Evolutionary conservation across 2,888 invertebrate genomes (phyloP), one percentile per base, ranked within the genome.

Genomic region (Aspidapion aeneum): DNA sequence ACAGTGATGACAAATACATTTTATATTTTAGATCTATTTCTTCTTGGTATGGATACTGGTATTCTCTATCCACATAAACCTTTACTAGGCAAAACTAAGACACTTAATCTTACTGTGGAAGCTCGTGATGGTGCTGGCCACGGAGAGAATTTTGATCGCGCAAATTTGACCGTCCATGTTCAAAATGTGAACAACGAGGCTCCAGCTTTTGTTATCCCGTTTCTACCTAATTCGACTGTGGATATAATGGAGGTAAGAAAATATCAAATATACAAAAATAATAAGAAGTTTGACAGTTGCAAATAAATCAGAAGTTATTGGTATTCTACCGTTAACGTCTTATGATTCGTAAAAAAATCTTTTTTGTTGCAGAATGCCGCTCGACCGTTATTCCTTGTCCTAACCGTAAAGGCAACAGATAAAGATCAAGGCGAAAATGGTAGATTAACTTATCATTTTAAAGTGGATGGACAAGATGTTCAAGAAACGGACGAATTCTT

Each of bases 351-450:
- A 19, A 52, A 9, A 12, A 48, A 9, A 48, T 48, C 49, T 48
- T 48, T n/a, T 12, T 48, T 48, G 49, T 48, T 48, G 9, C 49
- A 48, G 90, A 92, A 91, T 71, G 87, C 89, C 58, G 90, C 90
- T 0, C 86, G 88, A 69, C 85, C 88, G 1, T 89, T 90, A 73
- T 90, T 89, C 75, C 80, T 93, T 1, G 87, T 96, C 65, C 87
- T 94, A 75, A 91, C 90, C 1, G 90, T 95, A 0, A 88, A 89
- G 74, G 96, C 96, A 0, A 84, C 84, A 0, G 96, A 96, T 75
- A 86, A 87, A 69, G 95, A 96, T 75, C 83, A 85, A 0, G 94
- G 93, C 1, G 90, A 91, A 69, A 94, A 93, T 77, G 95, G 95
- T 0, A 83, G 88, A 60, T 85, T 96, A 0, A 90, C 91, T 1